phyloP scores from a whole-genome alignment of 2,888 invertebrate genomes.

The Chloromyia formosa region DNA sequence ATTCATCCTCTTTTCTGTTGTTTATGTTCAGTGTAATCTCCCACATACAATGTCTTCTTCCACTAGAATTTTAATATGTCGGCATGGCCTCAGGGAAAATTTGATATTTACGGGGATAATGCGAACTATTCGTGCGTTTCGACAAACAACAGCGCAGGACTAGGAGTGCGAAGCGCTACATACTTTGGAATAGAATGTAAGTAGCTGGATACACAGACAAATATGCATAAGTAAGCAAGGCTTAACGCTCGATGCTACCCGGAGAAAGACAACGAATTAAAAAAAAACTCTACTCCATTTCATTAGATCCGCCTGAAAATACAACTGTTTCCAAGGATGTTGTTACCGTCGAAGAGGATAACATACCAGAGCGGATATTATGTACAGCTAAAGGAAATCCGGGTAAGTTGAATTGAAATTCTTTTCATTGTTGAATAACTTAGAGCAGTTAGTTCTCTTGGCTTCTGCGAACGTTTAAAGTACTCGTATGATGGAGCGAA shows the following conservation, averaged over 20 bases:
- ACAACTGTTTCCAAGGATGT: constrained; percentile 72
- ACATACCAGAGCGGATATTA: constrained; percentile 66
- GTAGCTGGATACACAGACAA: constrained; percentile 62
- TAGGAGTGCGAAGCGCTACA: constrained; percentile 83
- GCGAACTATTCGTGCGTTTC: constrained; percentile 87
- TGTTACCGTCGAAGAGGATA: constrained; percentile 65
- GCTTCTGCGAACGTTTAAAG: not conserved
- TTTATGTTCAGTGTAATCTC: constrained; percentile 1
- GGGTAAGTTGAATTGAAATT: constrained; percentile 54
- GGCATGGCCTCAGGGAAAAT: constrained; percentile 80
- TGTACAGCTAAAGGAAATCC: constrained; percentile 68
- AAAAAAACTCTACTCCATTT: constrained; percentile 21
- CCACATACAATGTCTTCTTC: constrained; percentile 10
- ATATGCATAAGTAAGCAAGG: not conserved
- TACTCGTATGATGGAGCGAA: not conserved
- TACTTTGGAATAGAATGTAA: constrained; percentile 91
- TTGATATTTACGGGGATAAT: constrained; percentile 80
- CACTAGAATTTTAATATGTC: constrained; percentile 83
- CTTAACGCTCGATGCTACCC: not conserved
- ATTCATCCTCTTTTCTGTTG: not conserved
- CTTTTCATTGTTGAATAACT: not conserved
- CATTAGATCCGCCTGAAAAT: constrained; percentile 83
- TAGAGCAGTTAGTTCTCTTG: not conserved
- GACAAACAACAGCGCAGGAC: constrained; percentile 78
- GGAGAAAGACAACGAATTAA: not conserved